These are phyloP conservation scores for Anhinga rufa DNA, from an alignment of 2,113 vertebrate species.

Conservation along the genomic window DNA sequence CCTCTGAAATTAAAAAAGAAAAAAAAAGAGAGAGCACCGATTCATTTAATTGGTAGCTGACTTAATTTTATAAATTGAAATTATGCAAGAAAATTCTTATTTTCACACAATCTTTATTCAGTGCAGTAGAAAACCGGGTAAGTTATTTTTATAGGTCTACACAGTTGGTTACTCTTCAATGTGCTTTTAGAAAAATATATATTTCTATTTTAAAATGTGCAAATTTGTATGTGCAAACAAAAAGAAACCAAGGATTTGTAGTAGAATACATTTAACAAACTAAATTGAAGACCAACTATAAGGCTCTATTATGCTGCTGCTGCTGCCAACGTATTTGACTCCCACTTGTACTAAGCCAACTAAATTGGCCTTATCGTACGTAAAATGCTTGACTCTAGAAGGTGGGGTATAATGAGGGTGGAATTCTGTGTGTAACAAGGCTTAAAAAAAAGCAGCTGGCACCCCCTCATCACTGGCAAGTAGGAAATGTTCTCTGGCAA, in stretches of 20 bases:
- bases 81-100: neutral
- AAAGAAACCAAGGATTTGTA: neutral
- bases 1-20: conserved; percentile 69
- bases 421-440: neutral
- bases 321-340: neutral
- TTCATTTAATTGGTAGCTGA: neutral
- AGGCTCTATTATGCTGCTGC: neutral
- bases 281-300: neutral
- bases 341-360: neutral
- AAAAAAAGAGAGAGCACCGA: neutral
- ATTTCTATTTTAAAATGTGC: neutral
- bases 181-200: neutral
- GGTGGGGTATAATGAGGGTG: neutral
- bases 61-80: neutral
- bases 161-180: neutral
- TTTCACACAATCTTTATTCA: neutral
- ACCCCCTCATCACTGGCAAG: neutral
- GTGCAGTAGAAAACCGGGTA: neutral
- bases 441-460: neutral
- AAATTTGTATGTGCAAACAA: neutral
- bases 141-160: neutral
- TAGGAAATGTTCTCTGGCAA: neutral
- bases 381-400: neutral
- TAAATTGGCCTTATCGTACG: neutral
- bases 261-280: neutral